Percentiles rank a stretch among this genome's conserved stretches.
Evolutionary conservation across 2,888 invertebrate species (phyloP).

Genomic region (Brachylomia viminalis): DNA sequence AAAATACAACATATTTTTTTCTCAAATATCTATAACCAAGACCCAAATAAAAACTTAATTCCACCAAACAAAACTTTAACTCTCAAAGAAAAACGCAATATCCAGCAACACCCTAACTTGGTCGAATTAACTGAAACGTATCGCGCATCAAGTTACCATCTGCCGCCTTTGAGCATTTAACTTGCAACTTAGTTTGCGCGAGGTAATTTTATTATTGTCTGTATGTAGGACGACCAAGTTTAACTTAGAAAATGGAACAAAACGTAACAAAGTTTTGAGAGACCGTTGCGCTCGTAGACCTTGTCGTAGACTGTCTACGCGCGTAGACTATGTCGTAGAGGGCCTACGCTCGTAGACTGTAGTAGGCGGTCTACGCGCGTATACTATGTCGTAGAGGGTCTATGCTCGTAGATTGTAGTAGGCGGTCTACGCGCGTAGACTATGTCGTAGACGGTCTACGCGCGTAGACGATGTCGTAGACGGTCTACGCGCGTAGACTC

Average conservation of each 20-base stretch:
- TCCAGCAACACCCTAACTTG: slow-evolving; percentile 20
- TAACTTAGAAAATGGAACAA: background rate
- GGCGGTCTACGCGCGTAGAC: background rate
- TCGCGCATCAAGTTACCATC: slow-evolving; percentile 64
- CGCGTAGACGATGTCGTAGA: background rate
- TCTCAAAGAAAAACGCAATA: slow-evolving; percentile 34
- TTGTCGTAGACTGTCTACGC: slow-evolving; percentile 3
- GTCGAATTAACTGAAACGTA: slow-evolving; percentile 65
- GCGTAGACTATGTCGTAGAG: background rate
- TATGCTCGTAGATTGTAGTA: no score
- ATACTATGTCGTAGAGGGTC: no score
- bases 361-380: no score
- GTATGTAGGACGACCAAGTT: slow-evolving; percentile 53
- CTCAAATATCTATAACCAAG: background rate
- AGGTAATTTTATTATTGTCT: slow-evolving; percentile 69
- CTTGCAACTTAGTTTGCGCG: slow-evolving; percentile 66
- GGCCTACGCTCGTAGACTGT: background rate
- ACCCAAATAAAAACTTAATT: background rate
- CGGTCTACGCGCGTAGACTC: no score
- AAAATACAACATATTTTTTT: background rate
- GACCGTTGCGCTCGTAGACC: background rate
- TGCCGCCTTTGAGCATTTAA: slow-evolving; percentile 68
- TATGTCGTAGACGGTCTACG: background rate
- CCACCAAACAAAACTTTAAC: background rate
- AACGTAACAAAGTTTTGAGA: slow-evolving; percentile 22